Percentiles rank a stretch among this genome's conserved stretches.
These are phyloP conservation scores for Porites divaricata DNA, from an alignment of 92 coral and sea anemone genomes.

Conservation along the genomic window DNA sequence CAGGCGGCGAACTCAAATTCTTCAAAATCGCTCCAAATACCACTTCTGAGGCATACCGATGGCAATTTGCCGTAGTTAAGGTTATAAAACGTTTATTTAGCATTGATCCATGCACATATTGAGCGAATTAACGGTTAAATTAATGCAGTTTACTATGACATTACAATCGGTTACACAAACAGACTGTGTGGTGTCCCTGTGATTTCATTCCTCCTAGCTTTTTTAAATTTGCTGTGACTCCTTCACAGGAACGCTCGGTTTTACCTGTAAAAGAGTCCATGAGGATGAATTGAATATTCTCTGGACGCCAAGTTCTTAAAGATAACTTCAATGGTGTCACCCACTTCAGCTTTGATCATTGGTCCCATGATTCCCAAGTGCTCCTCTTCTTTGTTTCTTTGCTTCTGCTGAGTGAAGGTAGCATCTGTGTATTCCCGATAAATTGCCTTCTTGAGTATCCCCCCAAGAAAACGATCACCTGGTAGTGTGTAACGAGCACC, in stretches of 20 bases:
- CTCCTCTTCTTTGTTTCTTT: constrained; percentile 45
- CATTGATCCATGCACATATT: too few relatives aligned
- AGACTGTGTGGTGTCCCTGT: too few relatives aligned
- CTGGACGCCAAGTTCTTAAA: constrained; percentile 85
- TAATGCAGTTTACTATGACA: too few relatives aligned
- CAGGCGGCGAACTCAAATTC: too few relatives aligned
- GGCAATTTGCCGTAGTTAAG: too few relatives aligned
- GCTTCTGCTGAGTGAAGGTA: constrained; percentile 62
- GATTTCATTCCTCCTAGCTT: too few relatives aligned
- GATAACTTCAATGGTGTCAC: constrained; percentile 86
- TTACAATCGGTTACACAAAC: too few relatives aligned
- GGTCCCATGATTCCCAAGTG: constrained; percentile 91
- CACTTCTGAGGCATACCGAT: too few relatives aligned
- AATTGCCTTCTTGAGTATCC: constrained; percentile 81
- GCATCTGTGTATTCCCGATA: constrained; percentile 82
- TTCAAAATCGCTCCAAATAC: too few relatives aligned
- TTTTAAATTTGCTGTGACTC: too few relatives aligned
- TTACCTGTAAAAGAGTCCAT: constrained; percentile 89
- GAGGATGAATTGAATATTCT: constrained; percentile 89
- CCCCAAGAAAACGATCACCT: constrained; percentile 71
- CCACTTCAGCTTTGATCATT: constrained; percentile 87
- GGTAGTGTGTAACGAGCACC: constrained; percentile 60
- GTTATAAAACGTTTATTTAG: too few relatives aligned
- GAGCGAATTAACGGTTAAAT: too few relatives aligned
- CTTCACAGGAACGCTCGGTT: not conserved